Base-by-base conservation (phyloP, 2,113 vertebrate genomes). In the Erinaceus europaeus region DNA sequence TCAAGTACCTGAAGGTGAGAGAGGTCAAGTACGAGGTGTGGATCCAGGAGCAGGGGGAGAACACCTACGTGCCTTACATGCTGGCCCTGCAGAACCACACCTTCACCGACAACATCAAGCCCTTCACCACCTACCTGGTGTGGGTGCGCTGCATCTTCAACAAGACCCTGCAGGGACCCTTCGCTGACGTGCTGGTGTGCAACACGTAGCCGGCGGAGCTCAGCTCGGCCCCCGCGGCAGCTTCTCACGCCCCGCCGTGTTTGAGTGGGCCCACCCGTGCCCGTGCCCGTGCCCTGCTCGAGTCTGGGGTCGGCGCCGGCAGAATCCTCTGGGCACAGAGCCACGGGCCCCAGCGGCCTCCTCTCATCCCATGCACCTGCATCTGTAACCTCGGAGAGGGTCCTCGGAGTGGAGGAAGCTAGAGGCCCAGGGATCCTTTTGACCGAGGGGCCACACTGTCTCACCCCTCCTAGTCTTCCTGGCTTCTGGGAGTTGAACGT, bases 91-190 rank as follows among this genome's bases (percentile, higher is more conserved):
- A 98, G 97, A 99, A 99, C 97, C 99, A 99, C 93, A 99, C 99
- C 2, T 99, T 99, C 96, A 98, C 98, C 1, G 99, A 99, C 92
- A 99, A 99, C 97, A 99, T 99, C 90, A 99, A 99, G 91, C 99
- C 99, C 74, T 99, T 99, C 94, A 99, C 99, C 5, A 98, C 99
- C 79, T 99, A 99, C 94, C 95, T 99, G 94, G 99, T 99, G 91
- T 99, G 99, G 99, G 98, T 99, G 84, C 98, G 99, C 90, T 99
- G 99, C 95, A 98, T 99, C 96, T 99, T 99, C 95, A 99, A 99
- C 97, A 99, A 98, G 95, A 98, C 90, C 92, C 98, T 99, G 62
- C 96, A 98, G 75, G 99, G 99, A 67, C 99, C 99, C n/a, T 99
- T 99, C 92, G 98, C 99, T 94, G 98, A 99, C 8, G 98, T 99